Base-by-base conservation (phyloP, 2,797 vertebrate genomes). In the Apodemus agrarius region DNA sequence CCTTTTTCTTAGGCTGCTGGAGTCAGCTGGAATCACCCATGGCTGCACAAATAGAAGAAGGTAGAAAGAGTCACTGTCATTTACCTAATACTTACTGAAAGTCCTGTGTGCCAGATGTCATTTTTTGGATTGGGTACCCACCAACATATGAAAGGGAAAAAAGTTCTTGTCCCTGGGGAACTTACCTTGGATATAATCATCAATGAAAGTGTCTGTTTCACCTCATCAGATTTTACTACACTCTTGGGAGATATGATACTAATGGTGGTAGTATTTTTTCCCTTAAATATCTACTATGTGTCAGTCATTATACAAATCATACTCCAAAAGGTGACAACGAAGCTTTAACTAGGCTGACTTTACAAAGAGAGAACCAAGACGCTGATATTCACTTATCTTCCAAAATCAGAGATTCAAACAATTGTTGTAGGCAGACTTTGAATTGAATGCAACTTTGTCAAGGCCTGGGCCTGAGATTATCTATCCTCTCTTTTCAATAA, bases 41-140 rank as follows among this genome's bases (percentile, higher is more conserved):
- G 14, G 19, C 13, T 40, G 21, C 19, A 3, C 57, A 31, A 34
- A 52, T 57, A 19, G 40, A 72, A 72, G 17, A 72, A 21, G 5
- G 22, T 59, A 6, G 57, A 61, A 76, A n/a, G 19, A n/a, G 46
- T 83, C 75, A 82, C 46, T 61, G 40, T 65, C 34, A 83, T 40
- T 78, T 57, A 90, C 89, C 75, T 96, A 90, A 69, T 86, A 75
- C 82, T 95, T 80, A 65, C 75, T 49, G 40, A 31, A n/a, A 83
- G 46, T 79, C 21, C 57, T 90, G 74, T 67, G 13, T 83, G 24
- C 9, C 59, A 95, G 69, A 75, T 93, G 24, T 80, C 94, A 91
- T 69, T 92, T 92, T 49, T 21, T 81, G 54, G 65, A 54, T 74
- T 22, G n/a, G 46, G 26, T 40, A 87, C 16, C 76, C 0, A 90